Conservation (phyloP, 2,797 vertebrate genomes). For the Tamandua tetradactyla region DNA sequence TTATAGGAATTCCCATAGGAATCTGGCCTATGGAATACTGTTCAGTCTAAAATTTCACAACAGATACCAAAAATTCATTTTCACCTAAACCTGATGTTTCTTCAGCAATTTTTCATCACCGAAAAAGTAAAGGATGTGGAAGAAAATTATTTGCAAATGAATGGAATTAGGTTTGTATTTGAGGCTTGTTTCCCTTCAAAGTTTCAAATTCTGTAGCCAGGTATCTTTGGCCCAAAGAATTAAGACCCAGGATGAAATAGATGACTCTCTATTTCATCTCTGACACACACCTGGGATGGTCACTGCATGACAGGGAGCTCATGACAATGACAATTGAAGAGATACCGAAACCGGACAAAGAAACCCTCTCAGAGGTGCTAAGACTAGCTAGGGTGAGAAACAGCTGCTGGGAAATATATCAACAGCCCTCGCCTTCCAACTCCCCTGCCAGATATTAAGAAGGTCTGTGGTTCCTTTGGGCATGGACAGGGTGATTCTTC, state of each 20-base stretch:
- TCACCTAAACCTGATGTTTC: background rate
- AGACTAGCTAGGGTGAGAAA: background rate
- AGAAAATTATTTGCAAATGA: background rate
- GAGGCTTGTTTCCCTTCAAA: background rate
- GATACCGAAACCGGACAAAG: background rate
- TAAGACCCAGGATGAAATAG: background rate
- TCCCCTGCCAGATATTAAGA: background rate
- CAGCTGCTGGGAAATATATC: background rate
- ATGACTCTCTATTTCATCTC: background rate
- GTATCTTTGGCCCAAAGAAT: background rate
- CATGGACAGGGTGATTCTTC: background rate
- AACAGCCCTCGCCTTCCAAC: fast-evolving
- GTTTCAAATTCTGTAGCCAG: background rate
- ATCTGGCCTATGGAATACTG: background rate
- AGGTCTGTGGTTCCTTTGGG: background rate
- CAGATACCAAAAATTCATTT: background rate
- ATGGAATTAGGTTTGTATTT: background rate
- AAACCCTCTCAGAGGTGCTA: background rate
- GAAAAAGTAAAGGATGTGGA: background rate
- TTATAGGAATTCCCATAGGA: no score
- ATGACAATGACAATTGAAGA: background rate
- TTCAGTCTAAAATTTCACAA: background rate
- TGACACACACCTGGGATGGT: background rate
- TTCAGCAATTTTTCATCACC: background rate
- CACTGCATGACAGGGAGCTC: background rate